Evolutionary conservation across 2,888 invertebrate species (phyloP).

Genomic region (Ophonus ardosiacus): DNA sequence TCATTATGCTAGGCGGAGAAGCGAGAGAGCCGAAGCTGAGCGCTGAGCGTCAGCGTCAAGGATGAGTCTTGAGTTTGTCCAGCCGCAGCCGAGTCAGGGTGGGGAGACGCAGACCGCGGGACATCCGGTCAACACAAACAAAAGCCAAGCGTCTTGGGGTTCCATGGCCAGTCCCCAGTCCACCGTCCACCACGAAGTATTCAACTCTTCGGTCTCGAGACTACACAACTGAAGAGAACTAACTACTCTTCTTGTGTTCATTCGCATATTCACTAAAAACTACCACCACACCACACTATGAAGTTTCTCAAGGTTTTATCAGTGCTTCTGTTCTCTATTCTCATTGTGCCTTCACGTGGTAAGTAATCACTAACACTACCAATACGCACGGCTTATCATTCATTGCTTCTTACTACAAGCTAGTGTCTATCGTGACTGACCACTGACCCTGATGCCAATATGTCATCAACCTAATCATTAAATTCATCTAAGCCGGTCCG

Average conservation of each 20-base stretch:
- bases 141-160: slow-evolving; percentile 58
- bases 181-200: slow-evolving; percentile 45
- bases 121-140: slow-evolving; percentile 58
- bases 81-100: slow-evolving; percentile 17
- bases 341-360: slow-evolving; percentile 56
- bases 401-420: not conserved
- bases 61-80: slow-evolving; percentile 54
- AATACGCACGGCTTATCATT: not conserved
- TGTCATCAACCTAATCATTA: slow-evolving; percentile 57
- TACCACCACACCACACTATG: slow-evolving; percentile 19
- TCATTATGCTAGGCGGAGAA: slow-evolving; percentile 48
- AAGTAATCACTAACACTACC: slow-evolving; percentile 20
- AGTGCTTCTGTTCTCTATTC: slow-evolving; percentile 48
- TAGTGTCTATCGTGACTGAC: slow-evolving; percentile 35
- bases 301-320: slow-evolving; percentile 57
- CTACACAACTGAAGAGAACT: not conserved
- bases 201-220: slow-evolving; percentile 38
- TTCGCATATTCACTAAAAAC: not conserved
- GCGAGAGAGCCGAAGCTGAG: slow-evolving; percentile 7
- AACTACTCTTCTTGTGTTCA: not conserved
- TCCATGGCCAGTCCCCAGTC: slow-evolving; percentile 48
- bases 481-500: slow-evolving; percentile 47
- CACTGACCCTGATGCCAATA: slow-evolving; percentile 52
- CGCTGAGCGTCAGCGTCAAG: slow-evolving; percentile 42
- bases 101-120: slow-evolving; percentile 48